These are phyloP conservation scores for Sorex fumeus DNA, from an alignment of 2,113 vertebrate species.

Conservation along the genomic window DNA sequence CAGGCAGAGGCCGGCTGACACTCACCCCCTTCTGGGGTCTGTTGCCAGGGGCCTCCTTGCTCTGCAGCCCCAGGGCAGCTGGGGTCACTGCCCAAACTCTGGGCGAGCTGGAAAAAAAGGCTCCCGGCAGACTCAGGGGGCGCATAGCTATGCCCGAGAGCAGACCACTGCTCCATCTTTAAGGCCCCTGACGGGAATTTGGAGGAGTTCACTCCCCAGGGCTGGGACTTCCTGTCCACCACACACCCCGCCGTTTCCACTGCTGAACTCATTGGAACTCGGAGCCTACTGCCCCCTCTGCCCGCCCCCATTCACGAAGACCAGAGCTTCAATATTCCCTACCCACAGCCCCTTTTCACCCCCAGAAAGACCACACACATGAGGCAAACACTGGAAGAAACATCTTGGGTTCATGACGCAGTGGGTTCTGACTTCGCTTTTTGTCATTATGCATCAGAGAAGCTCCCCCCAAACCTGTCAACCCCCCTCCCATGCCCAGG, in stretches of 20 bases:
- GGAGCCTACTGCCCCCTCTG: neutral
- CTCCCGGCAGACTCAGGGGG: neutral
- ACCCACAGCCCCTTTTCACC: too few relatives aligned
- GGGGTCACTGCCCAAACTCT: neutral
- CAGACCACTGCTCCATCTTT: neutral
- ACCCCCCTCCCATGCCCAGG: too few relatives aligned
- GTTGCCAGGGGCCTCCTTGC: too few relatives aligned
- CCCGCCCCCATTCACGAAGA: neutral
- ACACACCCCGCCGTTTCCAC: neutral
- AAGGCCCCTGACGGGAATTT: neutral
- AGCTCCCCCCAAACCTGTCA: too few relatives aligned
- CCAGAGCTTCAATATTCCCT: too few relatives aligned
- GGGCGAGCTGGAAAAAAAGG: neutral
- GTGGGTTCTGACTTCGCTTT: too few relatives aligned
- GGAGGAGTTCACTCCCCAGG: neutral
- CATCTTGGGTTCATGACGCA: too few relatives aligned
- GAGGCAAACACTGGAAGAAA: too few relatives aligned
- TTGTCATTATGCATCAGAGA: too few relatives aligned
- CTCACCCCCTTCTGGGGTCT: neutral
- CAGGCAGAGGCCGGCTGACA: too few relatives aligned
- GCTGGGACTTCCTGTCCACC: neutral
- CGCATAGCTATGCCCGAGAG: neutral
- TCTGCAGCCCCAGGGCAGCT: neutral
- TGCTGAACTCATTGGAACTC: too few relatives aligned
- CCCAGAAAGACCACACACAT: too few relatives aligned